Evolutionary conservation across 37 sponge, comb jelly and placozoan genomes (phyloP).

Genomic region (Halichondria panicea): DNA sequence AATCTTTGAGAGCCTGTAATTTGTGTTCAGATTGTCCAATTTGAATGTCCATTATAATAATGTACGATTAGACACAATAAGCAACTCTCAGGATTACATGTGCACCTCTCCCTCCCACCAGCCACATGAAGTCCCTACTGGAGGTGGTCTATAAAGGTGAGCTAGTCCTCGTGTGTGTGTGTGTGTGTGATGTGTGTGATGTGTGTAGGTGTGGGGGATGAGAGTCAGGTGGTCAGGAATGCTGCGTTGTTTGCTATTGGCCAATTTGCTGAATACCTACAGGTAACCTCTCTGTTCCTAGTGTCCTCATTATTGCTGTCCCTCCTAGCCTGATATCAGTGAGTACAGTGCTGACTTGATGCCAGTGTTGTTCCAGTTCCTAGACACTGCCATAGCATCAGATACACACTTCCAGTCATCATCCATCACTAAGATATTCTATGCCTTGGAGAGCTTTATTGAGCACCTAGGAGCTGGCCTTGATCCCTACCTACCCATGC

Average conservation of each 20-base stretch:
- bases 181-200: background rate
- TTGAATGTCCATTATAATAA: too few relatives aligned
- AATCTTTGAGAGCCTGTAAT: too few relatives aligned
- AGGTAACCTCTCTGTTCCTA: constrained; percentile 42
- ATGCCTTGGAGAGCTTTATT: constrained; percentile 93
- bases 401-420: constrained; percentile 7
- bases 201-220: constrained; percentile 64
- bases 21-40: too few relatives aligned
- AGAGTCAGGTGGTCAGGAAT: constrained; percentile 77
- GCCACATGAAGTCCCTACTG: constrained; percentile 24
- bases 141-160: constrained; percentile 28
- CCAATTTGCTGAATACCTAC: constrained; percentile 93
- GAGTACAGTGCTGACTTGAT: constrained; percentile 64
- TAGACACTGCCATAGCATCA: constrained; percentile 35
- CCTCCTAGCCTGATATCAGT: constrained; percentile 73
- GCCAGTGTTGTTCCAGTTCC: constrained; percentile 75
- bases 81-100: too few relatives aligned
- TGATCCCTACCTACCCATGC: constrained; percentile 60
- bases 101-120: too few relatives aligned
- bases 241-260: constrained; percentile 96
- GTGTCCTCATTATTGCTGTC: background rate
- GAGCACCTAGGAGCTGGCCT: constrained; percentile 80
- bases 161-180: background rate
- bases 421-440: constrained; percentile 74
- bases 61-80: too few relatives aligned